Percentiles rank a stretch among this genome's conserved stretches.
These are phyloP conservation scores for Sula dactylatra DNA, from an alignment of 2,113 vertebrate genomes.

Conservation along the genomic window DNA sequence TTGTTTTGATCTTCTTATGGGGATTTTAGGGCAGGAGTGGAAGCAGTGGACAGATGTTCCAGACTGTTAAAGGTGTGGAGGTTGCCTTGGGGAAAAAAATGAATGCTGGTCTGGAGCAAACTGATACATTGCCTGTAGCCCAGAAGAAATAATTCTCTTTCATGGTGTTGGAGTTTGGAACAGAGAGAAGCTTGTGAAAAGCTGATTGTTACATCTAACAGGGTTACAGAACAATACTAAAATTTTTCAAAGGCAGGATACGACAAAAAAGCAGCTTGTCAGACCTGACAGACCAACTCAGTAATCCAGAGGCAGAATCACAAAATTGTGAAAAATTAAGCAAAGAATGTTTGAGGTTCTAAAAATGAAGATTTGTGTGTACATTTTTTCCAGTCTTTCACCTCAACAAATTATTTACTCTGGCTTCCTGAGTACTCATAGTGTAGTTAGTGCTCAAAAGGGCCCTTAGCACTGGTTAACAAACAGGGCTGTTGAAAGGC, in stretches of 20 bases:
- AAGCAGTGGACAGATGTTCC: not conserved
- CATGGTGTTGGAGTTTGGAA: not conserved
- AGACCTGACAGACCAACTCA: not conserved
- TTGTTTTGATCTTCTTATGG: not conserved
- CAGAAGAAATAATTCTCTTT: not conserved
- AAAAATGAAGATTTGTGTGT: not conserved
- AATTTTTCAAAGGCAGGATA: not conserved
- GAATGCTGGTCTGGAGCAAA: not conserved
- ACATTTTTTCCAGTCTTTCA: not conserved
- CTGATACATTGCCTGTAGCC: not conserved
- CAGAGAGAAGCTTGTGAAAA: not conserved
- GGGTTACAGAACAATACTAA: not conserved
- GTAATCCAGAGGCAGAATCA: not conserved
- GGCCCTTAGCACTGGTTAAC: not conserved
- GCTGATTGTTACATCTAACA: not conserved
- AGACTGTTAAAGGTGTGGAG: not conserved
- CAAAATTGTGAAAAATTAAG: not conserved
- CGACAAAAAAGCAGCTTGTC: not conserved
- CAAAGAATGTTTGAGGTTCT: not conserved
- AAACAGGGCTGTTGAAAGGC: not conserved
- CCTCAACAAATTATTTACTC: not conserved
- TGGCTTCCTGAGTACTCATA: not conserved
- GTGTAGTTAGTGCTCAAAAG: not conserved
- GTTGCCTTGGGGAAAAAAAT: not conserved
- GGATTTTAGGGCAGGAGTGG: not conserved